Percentiles rank a stretch among this genome's conserved stretches.
Evolutionary conservation across 2,113 vertebrate species (phyloP).

Genomic region (cattle (Bos taurus)): DNA sequence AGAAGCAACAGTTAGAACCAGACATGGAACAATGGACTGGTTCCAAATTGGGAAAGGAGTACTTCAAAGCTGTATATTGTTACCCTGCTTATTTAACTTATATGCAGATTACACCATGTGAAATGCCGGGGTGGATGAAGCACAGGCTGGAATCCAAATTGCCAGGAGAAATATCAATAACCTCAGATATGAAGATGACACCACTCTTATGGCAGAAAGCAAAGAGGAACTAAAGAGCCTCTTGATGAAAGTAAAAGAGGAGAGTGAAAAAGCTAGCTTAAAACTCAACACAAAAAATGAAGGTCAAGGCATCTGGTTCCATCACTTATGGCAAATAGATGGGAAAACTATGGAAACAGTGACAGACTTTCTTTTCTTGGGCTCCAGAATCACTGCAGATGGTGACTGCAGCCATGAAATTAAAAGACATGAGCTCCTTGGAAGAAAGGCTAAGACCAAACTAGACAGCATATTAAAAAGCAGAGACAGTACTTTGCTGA

Average conservation of each 20-base stretch:
- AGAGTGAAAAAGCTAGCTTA: not conserved
- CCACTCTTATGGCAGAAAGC: not conserved
- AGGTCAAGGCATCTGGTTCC: not conserved
- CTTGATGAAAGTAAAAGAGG: not conserved
- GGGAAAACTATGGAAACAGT: not conserved
- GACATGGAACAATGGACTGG: not conserved
- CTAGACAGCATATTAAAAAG: not conserved
- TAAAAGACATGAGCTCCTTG: not conserved
- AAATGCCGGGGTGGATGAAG: not conserved
- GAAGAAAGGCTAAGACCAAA: not conserved
- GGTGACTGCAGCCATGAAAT: not conserved
- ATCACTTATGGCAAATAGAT: not conserved
- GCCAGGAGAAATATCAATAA: not conserved
- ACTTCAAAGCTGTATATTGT: not conserved
- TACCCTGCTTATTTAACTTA: not conserved
- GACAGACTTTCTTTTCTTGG: not conserved
- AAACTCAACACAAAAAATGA: not conserved
- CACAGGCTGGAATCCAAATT: not conserved
- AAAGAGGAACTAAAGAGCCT: not conserved
- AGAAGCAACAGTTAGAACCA: not conserved
- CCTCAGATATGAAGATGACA: not conserved
- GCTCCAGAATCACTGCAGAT: not conserved
- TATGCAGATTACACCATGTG: not conserved
- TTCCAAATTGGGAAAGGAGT: not conserved
- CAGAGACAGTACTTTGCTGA: not conserved